A percentile compares a stretch with the other conserved stretches of the same genome.
phyloP scores from a whole-genome alignment of 2,113 vertebrate genomes.

The Pterocles gutturalis region DNA sequence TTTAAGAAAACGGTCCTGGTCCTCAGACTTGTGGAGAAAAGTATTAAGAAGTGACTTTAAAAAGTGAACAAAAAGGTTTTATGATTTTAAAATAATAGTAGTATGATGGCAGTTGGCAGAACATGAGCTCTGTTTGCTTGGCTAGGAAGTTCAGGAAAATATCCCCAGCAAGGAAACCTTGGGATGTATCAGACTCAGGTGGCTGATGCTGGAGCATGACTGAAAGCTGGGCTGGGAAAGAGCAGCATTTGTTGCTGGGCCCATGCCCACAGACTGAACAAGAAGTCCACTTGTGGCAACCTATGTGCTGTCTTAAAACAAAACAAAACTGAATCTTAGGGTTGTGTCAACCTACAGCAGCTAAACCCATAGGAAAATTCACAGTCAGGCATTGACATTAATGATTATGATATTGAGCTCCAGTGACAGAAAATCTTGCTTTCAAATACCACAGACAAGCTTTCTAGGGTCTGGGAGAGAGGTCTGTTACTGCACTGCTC shows the following conservation, averaged over 20 bases:
- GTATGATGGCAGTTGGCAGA: background rate
- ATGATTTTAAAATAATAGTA: background rate
- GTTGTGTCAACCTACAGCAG: background rate
- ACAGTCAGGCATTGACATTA: fast-evolving
- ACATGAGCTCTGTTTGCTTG: background rate
- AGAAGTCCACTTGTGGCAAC: background rate
- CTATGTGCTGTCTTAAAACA: background rate
- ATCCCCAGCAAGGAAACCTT: fast-evolving
- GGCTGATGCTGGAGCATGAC: background rate
- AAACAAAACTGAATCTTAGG: background rate
- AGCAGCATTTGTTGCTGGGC: background rate
- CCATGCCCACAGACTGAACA: fast-evolving
- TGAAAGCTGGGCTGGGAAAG: background rate
- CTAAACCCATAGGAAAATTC: background rate
- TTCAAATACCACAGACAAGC: background rate
- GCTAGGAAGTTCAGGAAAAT: background rate
- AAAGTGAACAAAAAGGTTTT: background rate
- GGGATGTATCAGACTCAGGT: fast-evolving
- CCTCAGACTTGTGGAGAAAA: background rate
- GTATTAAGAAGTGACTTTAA: background rate
- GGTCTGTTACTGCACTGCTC: background rate
- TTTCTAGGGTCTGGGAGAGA: background rate
- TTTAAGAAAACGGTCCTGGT: background rate
- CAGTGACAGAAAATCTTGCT: background rate
- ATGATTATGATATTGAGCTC: background rate